Evolutionary conservation across 2,113 vertebrate genomes (phyloP).

Genomic region (Cyprinodon tularosa): DNA sequence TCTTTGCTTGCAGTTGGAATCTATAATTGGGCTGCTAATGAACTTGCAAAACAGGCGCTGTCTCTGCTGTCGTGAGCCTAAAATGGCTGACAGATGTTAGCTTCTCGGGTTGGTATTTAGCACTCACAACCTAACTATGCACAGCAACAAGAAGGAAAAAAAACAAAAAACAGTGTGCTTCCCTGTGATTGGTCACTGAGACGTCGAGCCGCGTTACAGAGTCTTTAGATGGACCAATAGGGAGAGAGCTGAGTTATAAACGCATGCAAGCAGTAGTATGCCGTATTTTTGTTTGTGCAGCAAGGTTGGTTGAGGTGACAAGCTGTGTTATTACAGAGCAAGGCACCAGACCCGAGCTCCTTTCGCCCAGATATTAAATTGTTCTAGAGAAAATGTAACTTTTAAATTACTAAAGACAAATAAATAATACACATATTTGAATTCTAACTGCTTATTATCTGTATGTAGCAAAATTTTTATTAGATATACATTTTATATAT

Average conservation of each 20-base stretch:
- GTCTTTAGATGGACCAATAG: constrained; percentile 60
- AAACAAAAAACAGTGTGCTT: constrained; percentile 40
- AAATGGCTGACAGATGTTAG: constrained; percentile 84
- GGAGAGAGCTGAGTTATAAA: constrained; percentile 16
- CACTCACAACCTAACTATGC: constrained; percentile 81
- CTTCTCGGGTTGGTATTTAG: constrained; percentile 80
- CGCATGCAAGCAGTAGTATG: constrained; percentile 19
- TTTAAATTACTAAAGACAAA: no score
- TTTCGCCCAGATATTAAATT: constrained; percentile 7
- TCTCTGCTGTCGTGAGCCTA: constrained; percentile 75
- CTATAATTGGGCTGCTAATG: constrained; percentile 72
- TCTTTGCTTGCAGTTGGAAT: constrained; percentile 52
- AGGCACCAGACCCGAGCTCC: constrained; percentile 24
- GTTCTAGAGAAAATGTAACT: not conserved
- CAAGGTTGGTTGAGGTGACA: constrained; percentile 48
- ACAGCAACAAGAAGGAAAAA: constrained; percentile 62
- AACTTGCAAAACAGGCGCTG: constrained; percentile 68
- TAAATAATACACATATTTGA: no score
- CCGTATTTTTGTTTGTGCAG: constrained; percentile 50
- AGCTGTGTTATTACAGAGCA: constrained; percentile 37
- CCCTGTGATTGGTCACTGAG: constrained; percentile 62
- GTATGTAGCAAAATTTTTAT: no score
- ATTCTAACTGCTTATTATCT: no score
- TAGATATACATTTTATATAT: no score
- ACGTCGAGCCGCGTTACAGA: constrained; percentile 3